phyloP scores from a whole-genome alignment of 1,140 invertebrate species.

The Linepithema humile region DNA sequence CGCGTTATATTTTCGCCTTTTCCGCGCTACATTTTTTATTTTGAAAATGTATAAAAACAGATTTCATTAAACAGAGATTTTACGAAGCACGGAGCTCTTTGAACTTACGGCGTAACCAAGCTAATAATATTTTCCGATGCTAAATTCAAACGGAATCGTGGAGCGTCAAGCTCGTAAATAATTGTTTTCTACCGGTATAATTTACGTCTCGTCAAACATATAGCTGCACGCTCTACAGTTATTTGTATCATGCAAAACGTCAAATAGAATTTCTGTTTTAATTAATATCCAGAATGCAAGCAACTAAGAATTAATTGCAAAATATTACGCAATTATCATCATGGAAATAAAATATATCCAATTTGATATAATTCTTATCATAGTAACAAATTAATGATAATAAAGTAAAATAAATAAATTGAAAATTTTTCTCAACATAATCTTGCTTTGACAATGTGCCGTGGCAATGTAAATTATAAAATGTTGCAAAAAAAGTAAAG shows the following conservation, averaged over 20 bases:
- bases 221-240: slow-evolving; percentile 32
- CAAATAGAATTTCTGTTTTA: slow-evolving; percentile 52
- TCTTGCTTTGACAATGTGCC: not conserved
- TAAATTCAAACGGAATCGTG: slow-evolving; percentile 47
- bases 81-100: slow-evolving; percentile 1
- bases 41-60: slow-evolving; percentile 31
- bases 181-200: slow-evolving; percentile 44
- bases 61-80: slow-evolving; percentile 29
- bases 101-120: slow-evolving; percentile 7
- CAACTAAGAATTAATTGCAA: slow-evolving; percentile 39
- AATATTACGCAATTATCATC: slow-evolving; percentile 33
- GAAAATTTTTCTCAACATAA: not conserved
- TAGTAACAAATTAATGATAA: not conserved
- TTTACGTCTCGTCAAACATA: slow-evolving; percentile 51
- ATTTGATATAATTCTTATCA: not conserved
- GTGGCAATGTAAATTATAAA: not conserved
- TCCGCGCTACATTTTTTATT: not conserved
- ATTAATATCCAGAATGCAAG: slow-evolving; percentile 27
- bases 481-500: not conserved
- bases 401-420: not conserved
- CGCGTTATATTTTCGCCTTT: not conserved
- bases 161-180: slow-evolving; percentile 48
- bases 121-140: slow-evolving; percentile 48
- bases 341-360: slow-evolving; percentile 28
- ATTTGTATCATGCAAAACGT: slow-evolving; percentile 45